Conservation (phyloP, 2,113 vertebrate genomes). For the Silurus glanis region DNA sequence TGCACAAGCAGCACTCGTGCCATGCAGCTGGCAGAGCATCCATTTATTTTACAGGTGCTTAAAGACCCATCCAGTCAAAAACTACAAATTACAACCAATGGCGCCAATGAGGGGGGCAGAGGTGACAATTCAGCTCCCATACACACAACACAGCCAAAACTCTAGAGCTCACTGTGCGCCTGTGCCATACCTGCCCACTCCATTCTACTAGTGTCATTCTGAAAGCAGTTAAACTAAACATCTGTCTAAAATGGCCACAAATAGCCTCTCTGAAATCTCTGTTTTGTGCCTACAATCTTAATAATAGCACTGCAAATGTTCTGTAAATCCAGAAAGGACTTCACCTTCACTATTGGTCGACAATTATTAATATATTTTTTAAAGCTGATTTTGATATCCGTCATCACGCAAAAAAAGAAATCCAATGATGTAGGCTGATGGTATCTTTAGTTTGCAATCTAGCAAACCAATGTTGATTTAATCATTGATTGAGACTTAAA, state of each 20-base stretch:
- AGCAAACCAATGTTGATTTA: too few relatives aligned
- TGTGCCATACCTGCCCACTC: slow-evolving; percentile 33
- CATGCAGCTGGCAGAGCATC: slow-evolving; percentile 39
- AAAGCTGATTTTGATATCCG: neutral
- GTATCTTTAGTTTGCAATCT: too few relatives aligned
- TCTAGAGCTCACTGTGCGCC: slow-evolving; percentile 5
- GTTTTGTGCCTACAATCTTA: slow-evolving; percentile 1
- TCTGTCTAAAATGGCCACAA: slow-evolving; percentile 36
- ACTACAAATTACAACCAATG: slow-evolving; percentile 47
- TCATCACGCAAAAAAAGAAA: neutral
- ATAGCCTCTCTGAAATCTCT: slow-evolving; percentile 36
- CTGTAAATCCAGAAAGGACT: neutral
- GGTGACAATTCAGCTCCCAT: slow-evolving; percentile 44
- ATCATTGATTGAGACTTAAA: too few relatives aligned
- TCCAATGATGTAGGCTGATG: too few relatives aligned
- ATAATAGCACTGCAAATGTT: slow-evolving; percentile 13
- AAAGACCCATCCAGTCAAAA: slow-evolving; percentile 51
- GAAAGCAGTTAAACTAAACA: slow-evolving; percentile 40
- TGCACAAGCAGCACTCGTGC: slow-evolving; percentile 17
- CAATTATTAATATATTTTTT: neutral
- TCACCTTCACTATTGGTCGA: too few relatives aligned
- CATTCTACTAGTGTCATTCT: slow-evolving; percentile 27
- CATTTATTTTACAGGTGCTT: slow-evolving; percentile 56
- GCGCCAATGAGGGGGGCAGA: slow-evolving; percentile 50
- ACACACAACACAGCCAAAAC: slow-evolving; percentile 18